Evolutionary conservation across 2,888 invertebrate species (phyloP).

Genomic region (Lagria hirta): DNA sequence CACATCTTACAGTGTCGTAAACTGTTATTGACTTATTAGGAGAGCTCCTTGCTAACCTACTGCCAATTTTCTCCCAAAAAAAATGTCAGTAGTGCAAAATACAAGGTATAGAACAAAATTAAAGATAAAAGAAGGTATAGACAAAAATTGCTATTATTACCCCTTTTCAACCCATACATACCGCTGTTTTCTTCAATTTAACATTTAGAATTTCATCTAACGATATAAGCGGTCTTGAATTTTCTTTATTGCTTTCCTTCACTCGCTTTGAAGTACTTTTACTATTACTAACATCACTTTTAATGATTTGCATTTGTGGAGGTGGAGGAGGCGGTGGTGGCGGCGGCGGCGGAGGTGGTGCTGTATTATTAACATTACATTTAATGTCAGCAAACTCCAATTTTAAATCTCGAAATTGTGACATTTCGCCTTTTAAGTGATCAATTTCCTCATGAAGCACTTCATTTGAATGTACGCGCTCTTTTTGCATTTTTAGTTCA

Average conservation of each 20-base stretch:
- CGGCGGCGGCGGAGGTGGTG: slow-evolving; percentile 40
- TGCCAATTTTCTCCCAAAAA: slow-evolving; percentile 4
- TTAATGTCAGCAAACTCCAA: slow-evolving; percentile 31
- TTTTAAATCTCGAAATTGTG: slow-evolving; percentile 26
- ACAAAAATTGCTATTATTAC: too few relatives aligned
- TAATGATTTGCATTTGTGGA: too few relatives aligned
- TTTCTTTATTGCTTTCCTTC: slow-evolving; percentile 32
- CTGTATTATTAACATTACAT: slow-evolving; percentile 11
- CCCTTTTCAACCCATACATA: slow-evolving; percentile 36
- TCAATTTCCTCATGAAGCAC: slow-evolving; percentile 10
- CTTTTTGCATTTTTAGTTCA: slow-evolving; percentile 17
- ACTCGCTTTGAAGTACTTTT: too few relatives aligned
- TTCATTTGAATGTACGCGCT: slow-evolving; percentile 10
- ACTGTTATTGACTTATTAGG: too few relatives aligned
- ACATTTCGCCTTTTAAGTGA: slow-evolving; percentile 5
- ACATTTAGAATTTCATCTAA: slow-evolving; percentile 51
- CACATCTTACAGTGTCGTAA: too few relatives aligned
- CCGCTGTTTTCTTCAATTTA: slow-evolving; percentile 47
- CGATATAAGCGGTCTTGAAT: slow-evolving; percentile 47
- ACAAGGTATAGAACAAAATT: too few relatives aligned
- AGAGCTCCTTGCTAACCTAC: too few relatives aligned
- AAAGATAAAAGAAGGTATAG: too few relatives aligned
- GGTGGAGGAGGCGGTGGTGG: slow-evolving; percentile 25
- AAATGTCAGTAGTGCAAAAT: too few relatives aligned
- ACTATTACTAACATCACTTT: too few relatives aligned